These are phyloP conservation scores for Rhysida immarginata DNA, from an alignment of 1,140 invertebrate species.

Conservation along the genomic window DNA sequence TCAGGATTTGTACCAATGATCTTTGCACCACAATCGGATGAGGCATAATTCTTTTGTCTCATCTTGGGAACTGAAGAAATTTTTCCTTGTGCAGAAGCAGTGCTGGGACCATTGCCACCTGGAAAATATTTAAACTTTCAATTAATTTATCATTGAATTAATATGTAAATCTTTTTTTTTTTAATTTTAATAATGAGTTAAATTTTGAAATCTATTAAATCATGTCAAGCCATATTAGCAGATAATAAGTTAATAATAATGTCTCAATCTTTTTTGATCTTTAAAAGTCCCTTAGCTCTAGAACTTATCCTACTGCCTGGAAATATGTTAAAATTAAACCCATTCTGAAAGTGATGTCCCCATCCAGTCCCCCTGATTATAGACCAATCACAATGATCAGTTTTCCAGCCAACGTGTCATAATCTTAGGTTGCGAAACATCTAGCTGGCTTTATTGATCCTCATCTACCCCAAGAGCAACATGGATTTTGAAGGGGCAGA, in stretches of 20 bases:
- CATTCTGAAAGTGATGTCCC: no score
- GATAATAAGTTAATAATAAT: background rate
- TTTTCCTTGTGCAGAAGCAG: constrained; percentile 14
- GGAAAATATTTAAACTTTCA: background rate
- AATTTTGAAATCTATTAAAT: background rate
- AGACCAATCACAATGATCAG: no score
- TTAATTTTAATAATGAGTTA: background rate
- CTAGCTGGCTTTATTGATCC: no score
- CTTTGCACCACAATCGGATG: constrained; percentile 92
- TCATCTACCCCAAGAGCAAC: no score
- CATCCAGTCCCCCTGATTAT: no score
- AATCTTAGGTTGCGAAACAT: no score
- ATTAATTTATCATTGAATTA: background rate
- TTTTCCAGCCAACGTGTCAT: no score
- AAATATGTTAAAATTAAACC: no score
- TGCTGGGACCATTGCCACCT: background rate
- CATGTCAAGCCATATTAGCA: background rate
- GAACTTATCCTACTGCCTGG: background rate
- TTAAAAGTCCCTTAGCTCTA: background rate
- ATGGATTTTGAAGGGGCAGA: no score
- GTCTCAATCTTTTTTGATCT: background rate
- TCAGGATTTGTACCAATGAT: constrained; percentile 82
- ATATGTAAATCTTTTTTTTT: background rate
- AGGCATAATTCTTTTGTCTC: constrained; percentile 71
- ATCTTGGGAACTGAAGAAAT: constrained; percentile 18